Base-by-base conservation (phyloP, 2,888 invertebrate species). In the Brenthis daphne region DNA sequence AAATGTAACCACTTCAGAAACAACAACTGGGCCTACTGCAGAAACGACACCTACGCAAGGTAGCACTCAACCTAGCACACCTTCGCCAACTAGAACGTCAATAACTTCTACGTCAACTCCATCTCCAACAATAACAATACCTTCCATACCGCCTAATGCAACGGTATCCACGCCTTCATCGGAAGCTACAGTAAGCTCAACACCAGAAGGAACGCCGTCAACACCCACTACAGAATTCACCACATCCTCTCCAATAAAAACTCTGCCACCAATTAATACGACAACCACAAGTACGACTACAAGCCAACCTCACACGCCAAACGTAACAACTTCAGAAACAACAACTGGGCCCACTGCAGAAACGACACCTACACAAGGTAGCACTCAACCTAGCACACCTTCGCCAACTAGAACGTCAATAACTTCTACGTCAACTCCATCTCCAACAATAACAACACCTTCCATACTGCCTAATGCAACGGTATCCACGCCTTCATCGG, bases 1-100 rank as follows among this genome's bases (percentile, higher is more conserved):
- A 14, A 51, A 37, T 50, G 58, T 37, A 51, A 51, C 37, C 54
- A 12, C 65, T 57, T 12, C 51, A 33, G 16, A 37, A 53, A 16
- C 70, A 16, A 53, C 55, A 64, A 14, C 57, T 2, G 16, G 4
- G 43, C 12, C 16, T 47, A n/a, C 14, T 16, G 4, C 51, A 6
- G 3, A 51, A 14, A 51, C 14, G 16, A n/a, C 51, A 2, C 2
- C 3, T 51, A 51, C 14, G 3, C 5, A 14, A 13, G 0, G 16
- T 14, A 14, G 51, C 4, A 51, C 51, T 37, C 8, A 6, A 37
- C 8, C 37, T 37, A 8, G 37, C 37, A 37, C 37, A 37, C 37
- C 29, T n/a, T 16, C 16, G 16, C 16, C 16, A 16, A 16, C 16
- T 16, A 16, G 16, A 16, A 16, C 16, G 16, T 16, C 16, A 16